phyloP scores from a whole-genome alignment of 2,797 vertebrate species.

The Sebastiscus tertius region DNA sequence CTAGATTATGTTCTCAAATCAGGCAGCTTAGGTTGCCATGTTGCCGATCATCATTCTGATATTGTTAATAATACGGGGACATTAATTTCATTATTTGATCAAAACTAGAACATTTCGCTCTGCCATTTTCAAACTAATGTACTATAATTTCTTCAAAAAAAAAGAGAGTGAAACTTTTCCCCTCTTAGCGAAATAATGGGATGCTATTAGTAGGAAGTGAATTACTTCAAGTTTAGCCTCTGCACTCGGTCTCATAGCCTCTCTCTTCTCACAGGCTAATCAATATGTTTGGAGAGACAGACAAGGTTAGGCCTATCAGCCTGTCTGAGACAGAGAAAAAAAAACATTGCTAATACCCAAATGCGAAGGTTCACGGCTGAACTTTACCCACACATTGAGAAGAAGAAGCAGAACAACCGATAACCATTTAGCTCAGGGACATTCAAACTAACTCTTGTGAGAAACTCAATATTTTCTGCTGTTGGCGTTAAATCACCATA shows the following conservation, averaged over 20 bases:
- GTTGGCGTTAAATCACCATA: constrained; percentile 61
- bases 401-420: constrained; percentile 60
- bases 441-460: constrained; percentile 53
- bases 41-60: not conserved
- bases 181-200: constrained; percentile 37
- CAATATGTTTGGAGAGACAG: constrained; percentile 77
- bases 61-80: not conserved
- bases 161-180: constrained; percentile 1
- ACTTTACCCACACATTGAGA: constrained; percentile 61
- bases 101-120: not conserved
- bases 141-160: not conserved
- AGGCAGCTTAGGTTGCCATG: not conserved
- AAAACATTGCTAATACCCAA: constrained; percentile 58
- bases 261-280: constrained; percentile 71
- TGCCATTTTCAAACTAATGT: not conserved
- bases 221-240: constrained; percentile 61
- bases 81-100: not conserved
- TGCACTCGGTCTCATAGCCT: constrained; percentile 46
- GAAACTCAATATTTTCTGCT: constrained; percentile 68
- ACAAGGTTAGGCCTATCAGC: constrained; percentile 73
- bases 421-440: constrained; percentile 70
- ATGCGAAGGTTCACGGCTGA: constrained; percentile 65
- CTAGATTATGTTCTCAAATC: not conserved
- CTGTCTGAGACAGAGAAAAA: constrained; percentile 38
- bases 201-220: constrained; percentile 47